Evolutionary conservation across 2,888 invertebrate species (phyloP).

Genomic region (Plebejus anna): DNA sequence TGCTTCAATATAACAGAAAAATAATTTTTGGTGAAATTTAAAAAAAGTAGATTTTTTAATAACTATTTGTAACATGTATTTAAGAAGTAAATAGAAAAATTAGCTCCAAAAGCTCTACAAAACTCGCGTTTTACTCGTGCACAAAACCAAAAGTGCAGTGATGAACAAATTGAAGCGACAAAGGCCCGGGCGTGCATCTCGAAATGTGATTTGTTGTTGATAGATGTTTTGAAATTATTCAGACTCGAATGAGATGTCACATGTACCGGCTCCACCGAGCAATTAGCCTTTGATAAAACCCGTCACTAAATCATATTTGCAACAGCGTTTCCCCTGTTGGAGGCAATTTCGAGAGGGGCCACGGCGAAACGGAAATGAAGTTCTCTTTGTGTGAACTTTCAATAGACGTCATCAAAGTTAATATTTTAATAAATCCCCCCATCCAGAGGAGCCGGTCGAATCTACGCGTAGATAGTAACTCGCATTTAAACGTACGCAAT

Average conservation of each 20-base stretch:
- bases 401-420: slow-evolving; percentile 41
- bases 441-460: slow-evolving; percentile 25
- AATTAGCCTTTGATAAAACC: slow-evolving; percentile 69
- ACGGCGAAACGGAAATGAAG: slow-evolving; percentile 60
- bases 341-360: slow-evolving; percentile 57
- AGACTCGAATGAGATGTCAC: slow-evolving; percentile 35
- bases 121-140: background rate
- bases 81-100: background rate
- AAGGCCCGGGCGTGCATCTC: slow-evolving; percentile 10
- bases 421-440: slow-evolving; percentile 35
- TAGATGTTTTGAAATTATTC: slow-evolving; percentile 34
- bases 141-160: slow-evolving; percentile 1
- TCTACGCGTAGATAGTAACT: slow-evolving; percentile 34
- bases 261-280: slow-evolving; percentile 40
- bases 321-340: slow-evolving; percentile 55
- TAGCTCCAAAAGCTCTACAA: background rate
- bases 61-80: background rate
- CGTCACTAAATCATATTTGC: slow-evolving; percentile 66
- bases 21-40: too few relatives aligned
- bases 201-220: slow-evolving; percentile 23
- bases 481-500: slow-evolving; percentile 37
- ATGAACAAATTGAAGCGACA: slow-evolving; percentile 8
- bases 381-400: slow-evolving; percentile 52
- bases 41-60: background rate
- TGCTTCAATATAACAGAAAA: too few relatives aligned